Evolutionary conservation across 2,888 invertebrate genomes (phyloP).

Genomic region (Cyclophora albipunctata): DNA sequence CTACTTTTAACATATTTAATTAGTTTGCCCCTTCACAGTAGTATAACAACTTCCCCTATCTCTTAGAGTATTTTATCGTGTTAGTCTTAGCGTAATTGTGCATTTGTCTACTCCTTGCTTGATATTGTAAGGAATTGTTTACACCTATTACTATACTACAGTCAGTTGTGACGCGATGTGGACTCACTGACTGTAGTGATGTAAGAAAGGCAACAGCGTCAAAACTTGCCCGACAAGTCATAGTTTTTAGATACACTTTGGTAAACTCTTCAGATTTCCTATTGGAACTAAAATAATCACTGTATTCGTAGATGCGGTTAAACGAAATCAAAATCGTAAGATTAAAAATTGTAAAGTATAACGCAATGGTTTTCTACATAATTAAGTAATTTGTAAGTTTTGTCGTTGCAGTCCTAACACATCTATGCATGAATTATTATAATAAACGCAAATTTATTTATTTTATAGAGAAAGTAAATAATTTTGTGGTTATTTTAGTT

Average conservation of each 20-base stretch:
- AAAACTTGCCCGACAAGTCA: not conserved
- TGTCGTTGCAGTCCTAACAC: not conserved
- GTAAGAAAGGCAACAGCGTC: no score
- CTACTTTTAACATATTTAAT: not conserved
- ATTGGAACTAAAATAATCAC: not conserved
- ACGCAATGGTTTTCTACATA: no score
- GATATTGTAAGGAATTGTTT: constrained; percentile 2
- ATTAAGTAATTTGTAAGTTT: not conserved
- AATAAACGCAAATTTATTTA: not conserved
- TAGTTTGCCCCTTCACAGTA: not conserved
- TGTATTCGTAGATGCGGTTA: not conserved
- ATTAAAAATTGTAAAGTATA: no score
- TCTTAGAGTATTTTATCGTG: constrained; percentile 41
- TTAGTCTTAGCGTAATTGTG: constrained; percentile 53
- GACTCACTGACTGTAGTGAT: no score
- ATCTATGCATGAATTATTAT: not conserved
- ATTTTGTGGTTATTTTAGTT: not conserved
- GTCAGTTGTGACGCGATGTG: not conserved
- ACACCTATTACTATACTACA: constrained; percentile 4
- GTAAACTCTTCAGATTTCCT: constrained; percentile 3
- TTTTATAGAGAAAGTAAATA: not conserved
- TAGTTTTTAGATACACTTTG: no score
- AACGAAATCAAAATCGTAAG: no score
- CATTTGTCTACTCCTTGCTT: constrained; percentile 43
- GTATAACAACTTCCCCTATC: constrained; percentile 7